Evolutionary conservation across 53 echinoderm and acorn worm species (phyloP).

Genomic region (Henricia sp.): DNA sequence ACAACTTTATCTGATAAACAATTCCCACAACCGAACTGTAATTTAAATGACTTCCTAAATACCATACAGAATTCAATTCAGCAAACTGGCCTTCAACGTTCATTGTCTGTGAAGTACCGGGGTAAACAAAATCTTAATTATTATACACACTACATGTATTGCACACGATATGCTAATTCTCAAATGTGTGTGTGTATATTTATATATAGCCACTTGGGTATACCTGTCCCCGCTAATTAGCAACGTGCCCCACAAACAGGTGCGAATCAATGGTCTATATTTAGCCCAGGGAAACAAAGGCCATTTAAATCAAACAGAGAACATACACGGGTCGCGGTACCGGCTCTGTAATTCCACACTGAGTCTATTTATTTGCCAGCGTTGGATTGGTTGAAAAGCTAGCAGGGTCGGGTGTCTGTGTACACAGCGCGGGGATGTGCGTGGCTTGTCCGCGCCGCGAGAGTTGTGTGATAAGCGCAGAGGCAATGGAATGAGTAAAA

Average conservation of each 20-base stretch:
- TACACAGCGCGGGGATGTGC: slow-evolving; percentile 19
- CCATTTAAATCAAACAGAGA: slow-evolving; percentile 13
- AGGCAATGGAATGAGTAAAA: background rate
- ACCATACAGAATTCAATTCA: too few species aligned
- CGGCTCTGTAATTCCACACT: slow-evolving; percentile 4
- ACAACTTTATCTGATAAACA: too few species aligned
- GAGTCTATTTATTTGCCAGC: slow-evolving; percentile 10
- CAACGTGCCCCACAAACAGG: slow-evolving; percentile 14
- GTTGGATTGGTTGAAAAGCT: background rate
- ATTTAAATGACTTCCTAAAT: too few species aligned
- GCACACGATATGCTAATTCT: background rate
- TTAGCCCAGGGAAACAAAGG: slow-evolving; percentile 42
- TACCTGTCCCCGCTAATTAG: slow-evolving; percentile 4
- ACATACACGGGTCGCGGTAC: background rate
- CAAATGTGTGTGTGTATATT: background rate
- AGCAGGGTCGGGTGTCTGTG: background rate
- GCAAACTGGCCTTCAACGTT: too few species aligned
- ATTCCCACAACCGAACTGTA: too few species aligned
- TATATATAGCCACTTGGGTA: too few species aligned
- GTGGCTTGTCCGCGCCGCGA: background rate
- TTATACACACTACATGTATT: too few species aligned
- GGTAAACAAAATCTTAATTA: too few species aligned
- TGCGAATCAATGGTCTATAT: slow-evolving; percentile 47
- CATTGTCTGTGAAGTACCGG: too few species aligned
- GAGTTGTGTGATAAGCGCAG: too few species aligned